Conservation (phyloP, 2,113 vertebrate species). For the Laticauda colubrina region DNA sequence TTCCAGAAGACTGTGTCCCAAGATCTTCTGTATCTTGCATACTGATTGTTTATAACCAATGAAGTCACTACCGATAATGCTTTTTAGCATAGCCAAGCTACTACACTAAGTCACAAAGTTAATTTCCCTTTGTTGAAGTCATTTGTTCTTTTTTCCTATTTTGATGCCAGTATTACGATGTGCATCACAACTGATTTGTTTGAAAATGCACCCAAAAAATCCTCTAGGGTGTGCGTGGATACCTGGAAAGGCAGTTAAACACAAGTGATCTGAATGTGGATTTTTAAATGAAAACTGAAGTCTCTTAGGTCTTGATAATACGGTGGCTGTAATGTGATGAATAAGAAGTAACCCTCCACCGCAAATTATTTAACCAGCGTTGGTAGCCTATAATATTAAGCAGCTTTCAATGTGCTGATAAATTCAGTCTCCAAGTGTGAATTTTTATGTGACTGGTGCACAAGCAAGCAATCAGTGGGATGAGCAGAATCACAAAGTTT, state of each 20-base stretch:
- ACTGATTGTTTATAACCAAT: background rate
- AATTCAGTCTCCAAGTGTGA: background rate
- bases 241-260: background rate
- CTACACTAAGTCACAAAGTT: background rate
- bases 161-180: background rate
- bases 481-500: background rate
- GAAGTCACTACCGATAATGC: background rate
- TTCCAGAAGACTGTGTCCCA: background rate
- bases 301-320: background rate
- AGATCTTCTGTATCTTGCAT: background rate
- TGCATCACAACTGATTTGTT: background rate
- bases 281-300: background rate
- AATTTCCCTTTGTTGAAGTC: background rate
- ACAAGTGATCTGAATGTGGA: background rate
- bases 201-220: background rate
- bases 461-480: background rate
- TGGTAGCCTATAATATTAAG: background rate
- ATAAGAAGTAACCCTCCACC: background rate
- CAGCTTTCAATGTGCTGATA: background rate
- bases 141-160: background rate
- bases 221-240: background rate
- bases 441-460: background rate
- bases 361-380: background rate
- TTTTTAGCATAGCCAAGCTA: background rate
- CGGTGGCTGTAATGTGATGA: background rate